These are phyloP conservation scores for Mycetomoellerius zeteki DNA, from an alignment of 1,140 invertebrate genomes.

Conservation along the genomic window DNA sequence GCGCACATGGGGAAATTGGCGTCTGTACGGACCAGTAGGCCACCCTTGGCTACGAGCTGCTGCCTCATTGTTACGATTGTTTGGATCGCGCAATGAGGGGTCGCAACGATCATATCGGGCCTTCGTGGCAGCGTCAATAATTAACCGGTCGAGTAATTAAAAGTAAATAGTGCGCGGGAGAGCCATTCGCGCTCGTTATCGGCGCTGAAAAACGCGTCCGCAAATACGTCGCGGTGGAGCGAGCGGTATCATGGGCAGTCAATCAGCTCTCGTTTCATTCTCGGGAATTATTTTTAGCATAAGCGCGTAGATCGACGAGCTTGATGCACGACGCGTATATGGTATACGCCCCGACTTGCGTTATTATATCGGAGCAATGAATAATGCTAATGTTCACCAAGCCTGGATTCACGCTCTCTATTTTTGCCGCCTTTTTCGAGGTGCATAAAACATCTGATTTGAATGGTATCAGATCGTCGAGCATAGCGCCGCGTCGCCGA, in stretches of 20 bases:
- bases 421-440: conserved; percentile 57
- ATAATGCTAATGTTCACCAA: conserved; percentile 63
- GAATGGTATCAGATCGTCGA: conserved; percentile 74
- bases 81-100: conserved; percentile 75
- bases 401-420: conserved; percentile 49
- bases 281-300: conserved; percentile 38
- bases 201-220: conserved; percentile 58
- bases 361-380: conserved; percentile 70
- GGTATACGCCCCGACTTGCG: conserved; percentile 17
- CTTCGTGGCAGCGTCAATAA: conserved; percentile 81
- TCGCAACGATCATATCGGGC: conserved; percentile 62
- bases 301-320: conserved; percentile 38
- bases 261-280: background rate
- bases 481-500: conserved; percentile 24
- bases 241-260: conserved; percentile 23
- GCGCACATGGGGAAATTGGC: conserved; percentile 2
- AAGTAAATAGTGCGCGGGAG: conserved; percentile 80
- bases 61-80: conserved; percentile 81
- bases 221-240: conserved; percentile 51
- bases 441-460: conserved; percentile 74
- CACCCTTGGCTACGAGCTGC: conserved; percentile 69
- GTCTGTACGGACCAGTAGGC: conserved; percentile 63
- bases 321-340: background rate
- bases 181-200: conserved; percentile 28
- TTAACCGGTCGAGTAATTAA: conserved; percentile 84